These are phyloP conservation scores for Oligia latruncula DNA, from an alignment of 2,888 invertebrate genomes.

Conservation along the genomic window DNA sequence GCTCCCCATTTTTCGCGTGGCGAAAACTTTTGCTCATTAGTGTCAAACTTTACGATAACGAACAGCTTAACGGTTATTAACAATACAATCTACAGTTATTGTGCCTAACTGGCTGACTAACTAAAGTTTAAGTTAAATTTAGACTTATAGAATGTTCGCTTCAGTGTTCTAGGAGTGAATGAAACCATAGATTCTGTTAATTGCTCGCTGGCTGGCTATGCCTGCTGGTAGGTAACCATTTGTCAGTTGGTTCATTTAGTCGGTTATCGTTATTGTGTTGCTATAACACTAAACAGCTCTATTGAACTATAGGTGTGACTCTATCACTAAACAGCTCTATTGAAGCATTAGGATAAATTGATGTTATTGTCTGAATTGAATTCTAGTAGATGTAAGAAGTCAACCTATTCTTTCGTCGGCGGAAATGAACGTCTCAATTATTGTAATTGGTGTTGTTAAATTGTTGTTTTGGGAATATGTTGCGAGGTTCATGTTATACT, in stretches of 20 bases:
- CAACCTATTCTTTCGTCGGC: background rate
- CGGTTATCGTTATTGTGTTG: constrained; percentile 19
- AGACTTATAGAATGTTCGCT: constrained; percentile 47
- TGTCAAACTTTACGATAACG: constrained; percentile 77
- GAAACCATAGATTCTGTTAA: constrained; percentile 59
- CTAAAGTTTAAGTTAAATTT: constrained; percentile 55
- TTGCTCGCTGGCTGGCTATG: constrained; percentile 40
- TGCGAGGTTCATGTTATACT: background rate
- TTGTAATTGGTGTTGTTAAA: background rate
- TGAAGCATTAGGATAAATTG: constrained; percentile 15
- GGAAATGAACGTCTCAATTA: constrained; percentile 2
- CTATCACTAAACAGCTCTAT: constrained; percentile 27
- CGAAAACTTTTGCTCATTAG: constrained; percentile 77
- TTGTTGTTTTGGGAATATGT: background rate
- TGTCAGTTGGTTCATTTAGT: constrained; percentile 27
- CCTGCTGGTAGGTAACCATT: constrained; percentile 14
- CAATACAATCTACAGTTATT: constrained; percentile 66
- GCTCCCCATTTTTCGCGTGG: constrained; percentile 72
- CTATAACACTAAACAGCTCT: constrained; percentile 19
- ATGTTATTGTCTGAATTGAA: background rate
- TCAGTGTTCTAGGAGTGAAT: constrained; percentile 44
- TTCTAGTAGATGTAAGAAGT: background rate
- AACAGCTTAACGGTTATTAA: constrained; percentile 74
- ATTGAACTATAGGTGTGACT: background rate
- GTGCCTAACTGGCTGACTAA: constrained; percentile 58